Percentiles rank a stretch among this genome's conserved stretches.
These are phyloP conservation scores for Trichosurus vulpecula DNA, from an alignment of 2,797 vertebrate species.

Conservation along the genomic window DNA sequence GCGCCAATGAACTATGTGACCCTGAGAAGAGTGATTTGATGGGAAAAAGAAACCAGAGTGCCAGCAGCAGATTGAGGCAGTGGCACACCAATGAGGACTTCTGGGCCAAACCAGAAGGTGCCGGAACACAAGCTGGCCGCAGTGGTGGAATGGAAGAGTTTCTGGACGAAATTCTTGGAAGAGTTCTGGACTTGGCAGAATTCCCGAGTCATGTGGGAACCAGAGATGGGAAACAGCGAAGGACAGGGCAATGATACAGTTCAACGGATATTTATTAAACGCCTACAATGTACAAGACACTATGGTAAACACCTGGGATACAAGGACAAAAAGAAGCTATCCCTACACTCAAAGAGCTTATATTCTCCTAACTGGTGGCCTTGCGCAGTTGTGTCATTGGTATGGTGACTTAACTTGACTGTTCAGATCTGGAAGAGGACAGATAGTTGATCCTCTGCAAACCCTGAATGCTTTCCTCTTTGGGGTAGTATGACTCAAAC, in stretches of 20 bases:
- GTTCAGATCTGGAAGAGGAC: not conserved
- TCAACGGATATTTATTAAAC: not conserved
- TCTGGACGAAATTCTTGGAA: not conserved
- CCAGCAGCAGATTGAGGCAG: not conserved
- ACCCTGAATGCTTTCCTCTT: not conserved
- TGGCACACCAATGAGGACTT: not conserved
- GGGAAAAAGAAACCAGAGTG: not conserved
- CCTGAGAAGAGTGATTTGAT: not conserved
- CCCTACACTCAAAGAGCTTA: not conserved
- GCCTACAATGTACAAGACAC: not conserved
- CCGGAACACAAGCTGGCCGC: not conserved
- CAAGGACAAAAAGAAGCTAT: not conserved
- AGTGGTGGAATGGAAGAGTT: not conserved
- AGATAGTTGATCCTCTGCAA: not conserved
- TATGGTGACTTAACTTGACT: not conserved
- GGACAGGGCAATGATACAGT: not conserved
- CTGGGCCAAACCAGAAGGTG: not conserved
- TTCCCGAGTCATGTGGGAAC: not conserved
- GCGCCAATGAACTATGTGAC: not conserved
- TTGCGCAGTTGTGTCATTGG: not conserved
- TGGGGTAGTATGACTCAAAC: not conserved
- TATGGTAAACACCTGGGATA: not conserved
- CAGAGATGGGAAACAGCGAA: not conserved
- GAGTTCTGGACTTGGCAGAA: not conserved
- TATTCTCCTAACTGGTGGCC: not conserved